Evolutionary conservation across 2,113 vertebrate species (phyloP).

Genomic region (Talpa occidentalis): DNA sequence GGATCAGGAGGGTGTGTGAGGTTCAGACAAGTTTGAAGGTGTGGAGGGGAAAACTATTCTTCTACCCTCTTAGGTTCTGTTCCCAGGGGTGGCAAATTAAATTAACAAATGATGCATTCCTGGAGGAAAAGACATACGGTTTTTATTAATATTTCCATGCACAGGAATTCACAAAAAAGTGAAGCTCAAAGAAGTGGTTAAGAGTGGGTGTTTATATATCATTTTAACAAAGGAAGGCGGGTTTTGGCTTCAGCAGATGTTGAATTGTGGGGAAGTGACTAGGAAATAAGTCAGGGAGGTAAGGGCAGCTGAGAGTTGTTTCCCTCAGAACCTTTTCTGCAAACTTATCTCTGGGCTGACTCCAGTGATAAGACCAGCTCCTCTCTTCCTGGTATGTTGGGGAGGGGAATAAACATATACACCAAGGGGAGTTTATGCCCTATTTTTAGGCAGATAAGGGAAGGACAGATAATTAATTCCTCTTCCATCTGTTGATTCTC

Average conservation of each 20-base stretch:
- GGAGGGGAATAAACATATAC: neutral
- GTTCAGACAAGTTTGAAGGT: neutral
- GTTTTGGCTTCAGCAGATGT: neutral
- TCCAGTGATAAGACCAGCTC: neutral
- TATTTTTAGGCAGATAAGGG: neutral
- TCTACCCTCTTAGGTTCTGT: neutral
- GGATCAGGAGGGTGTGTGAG: neutral
- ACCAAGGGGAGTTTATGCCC: neutral
- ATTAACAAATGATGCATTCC: neutral
- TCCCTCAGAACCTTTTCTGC: neutral
- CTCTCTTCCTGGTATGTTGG: neutral
- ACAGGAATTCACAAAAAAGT: neutral
- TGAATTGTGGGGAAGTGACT: neutral
- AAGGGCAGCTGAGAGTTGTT: neutral
- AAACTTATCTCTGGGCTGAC: neutral
- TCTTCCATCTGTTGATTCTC: neutral
- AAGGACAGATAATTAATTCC: neutral
- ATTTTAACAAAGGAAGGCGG: constrained; percentile 26
- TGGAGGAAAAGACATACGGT: neutral
- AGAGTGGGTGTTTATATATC: neutral
- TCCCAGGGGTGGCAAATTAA: neutral
- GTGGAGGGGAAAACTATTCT: neutral
- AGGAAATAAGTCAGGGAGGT: neutral
- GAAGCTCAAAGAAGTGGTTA: neutral
- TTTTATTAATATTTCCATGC: constrained; percentile 32